Evolutionary conservation across 30 jellyfish, hydroid and myxozoan genomes (phyloP).

Genomic region (Hydra vulgaris): DNA sequence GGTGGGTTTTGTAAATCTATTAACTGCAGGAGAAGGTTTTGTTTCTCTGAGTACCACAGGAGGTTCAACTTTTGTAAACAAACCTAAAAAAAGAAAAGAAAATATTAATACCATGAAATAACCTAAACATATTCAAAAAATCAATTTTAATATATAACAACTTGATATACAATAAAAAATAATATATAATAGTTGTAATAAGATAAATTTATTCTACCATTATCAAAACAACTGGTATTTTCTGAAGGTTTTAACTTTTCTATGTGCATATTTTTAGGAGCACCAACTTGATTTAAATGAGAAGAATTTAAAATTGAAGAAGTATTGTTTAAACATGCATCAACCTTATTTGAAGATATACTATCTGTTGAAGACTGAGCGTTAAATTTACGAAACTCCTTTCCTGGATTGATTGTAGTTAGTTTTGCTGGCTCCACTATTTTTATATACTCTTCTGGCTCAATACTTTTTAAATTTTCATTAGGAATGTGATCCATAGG

Average conservation of each 20-base stretch:
- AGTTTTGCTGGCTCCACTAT: neutral
- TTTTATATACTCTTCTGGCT: neutral
- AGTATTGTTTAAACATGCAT: too few relatives aligned
- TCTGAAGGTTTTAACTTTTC: neutral
- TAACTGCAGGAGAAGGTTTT: slow-evolving; percentile 15
- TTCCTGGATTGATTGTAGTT: neutral
- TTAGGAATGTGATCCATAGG: neutral
- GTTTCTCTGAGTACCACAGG: slow-evolving; percentile 9
- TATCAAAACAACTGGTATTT: neutral
- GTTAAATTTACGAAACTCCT: neutral
- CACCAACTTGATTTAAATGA: neutral
- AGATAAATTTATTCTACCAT: neutral
- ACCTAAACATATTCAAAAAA: neutral
- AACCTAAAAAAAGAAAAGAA: neutral
- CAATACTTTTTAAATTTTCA: neutral
- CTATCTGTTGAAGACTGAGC: neutral
- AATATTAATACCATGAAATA: neutral
- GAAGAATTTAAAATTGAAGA: neutral
- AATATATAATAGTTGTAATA: neutral
- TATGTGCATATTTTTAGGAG: neutral
- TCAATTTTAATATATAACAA: too few relatives aligned
- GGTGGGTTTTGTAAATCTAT: slow-evolving; percentile 11
- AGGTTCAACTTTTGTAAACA: neutral
- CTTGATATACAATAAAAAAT: too few relatives aligned
- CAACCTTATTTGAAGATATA: neutral